Base-by-base conservation (phyloP, 2,113 vertebrate genomes). In the Nymphicus hollandicus region DNA sequence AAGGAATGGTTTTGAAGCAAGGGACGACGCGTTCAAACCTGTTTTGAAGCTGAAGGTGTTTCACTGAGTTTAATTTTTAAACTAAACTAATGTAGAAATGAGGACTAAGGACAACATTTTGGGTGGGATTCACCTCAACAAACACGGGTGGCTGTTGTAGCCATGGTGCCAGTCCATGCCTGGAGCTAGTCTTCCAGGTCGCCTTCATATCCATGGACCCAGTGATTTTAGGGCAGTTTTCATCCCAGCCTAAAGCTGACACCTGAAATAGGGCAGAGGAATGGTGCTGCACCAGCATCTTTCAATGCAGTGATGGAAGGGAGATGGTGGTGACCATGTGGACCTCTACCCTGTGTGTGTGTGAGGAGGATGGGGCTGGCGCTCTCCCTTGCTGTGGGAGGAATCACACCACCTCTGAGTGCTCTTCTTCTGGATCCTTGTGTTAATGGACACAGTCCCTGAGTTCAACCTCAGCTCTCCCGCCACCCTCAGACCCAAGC, bases 361-460 rank as follows among this genome's bases (percentile, higher is more conserved):
- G 14, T n/a, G 55, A 23, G 47, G 4, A 41, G 55, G 49, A 4
- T 6, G 43, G 35, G 16, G 7, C 3, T n/a, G n/a, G 50, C 28
- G 29, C 17, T 1, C 23, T 27, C 28, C 69, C 47, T 35, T 23
- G 33, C 49, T 33, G 17, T 43, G 1, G 3, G 44, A 71, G 63
- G n/a, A 70, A 24, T 33, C 33, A 5, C 4, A 2, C 35, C 5
- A 1, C 8, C 31, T 29, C 25, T 5, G 6, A 15, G 15, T 3
- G 28, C 24, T 58, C 64, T 52, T n/a, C 61, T 88, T 47, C 13
- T 7, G 53, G 33, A 24, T 33, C n/a, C 16, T 52, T 31, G 16
- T 2, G 3, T 22, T 18, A 58, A 23, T 12, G 16, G 47, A 41
- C 10, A 19, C 23, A 7, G n/a, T 4, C 18, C 60, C 24, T 17